phyloP scores from a whole-genome alignment of 2,113 vertebrate genomes.

The Meleagris gallopavo region DNA sequence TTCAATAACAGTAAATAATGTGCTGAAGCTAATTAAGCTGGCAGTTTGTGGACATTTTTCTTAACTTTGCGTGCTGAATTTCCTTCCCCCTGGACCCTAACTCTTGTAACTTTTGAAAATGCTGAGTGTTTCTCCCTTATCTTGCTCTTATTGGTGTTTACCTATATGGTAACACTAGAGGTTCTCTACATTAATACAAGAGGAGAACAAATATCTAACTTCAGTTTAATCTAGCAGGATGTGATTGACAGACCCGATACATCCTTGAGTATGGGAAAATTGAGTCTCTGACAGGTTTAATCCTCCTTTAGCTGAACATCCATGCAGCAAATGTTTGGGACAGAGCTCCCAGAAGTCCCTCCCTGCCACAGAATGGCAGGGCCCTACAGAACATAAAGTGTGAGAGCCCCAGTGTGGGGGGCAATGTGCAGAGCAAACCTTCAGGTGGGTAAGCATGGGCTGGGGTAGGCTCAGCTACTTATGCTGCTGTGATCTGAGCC shows the following conservation, averaged over 20 bases:
- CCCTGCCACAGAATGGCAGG: not conserved
- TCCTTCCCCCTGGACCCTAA: not conserved
- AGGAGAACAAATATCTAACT: not conserved
- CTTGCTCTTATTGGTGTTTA: not conserved
- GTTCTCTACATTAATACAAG: not conserved
- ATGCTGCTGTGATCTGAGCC: not conserved
- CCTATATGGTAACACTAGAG: not conserved
- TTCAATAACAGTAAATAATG: constrained; percentile 51
- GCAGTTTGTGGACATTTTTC: constrained; percentile 55
- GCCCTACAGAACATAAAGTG: not conserved
- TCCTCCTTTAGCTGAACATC: not conserved
- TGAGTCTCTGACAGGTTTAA: not conserved
- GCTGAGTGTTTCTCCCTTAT: not conserved
- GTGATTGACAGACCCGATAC: not conserved
- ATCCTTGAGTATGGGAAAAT: not conserved
- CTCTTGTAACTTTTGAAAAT: not conserved
- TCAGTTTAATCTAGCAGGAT: not conserved
- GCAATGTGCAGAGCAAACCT: fast-evolving
- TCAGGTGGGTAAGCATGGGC: not conserved
- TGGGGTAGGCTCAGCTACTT: not conserved
- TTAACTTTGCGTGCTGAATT: constrained; percentile 41
- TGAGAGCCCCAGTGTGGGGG: not conserved
- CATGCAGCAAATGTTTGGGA: not conserved
- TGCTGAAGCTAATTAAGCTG: constrained; percentile 61
- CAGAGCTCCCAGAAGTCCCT: not conserved